Evolutionary conservation across 1,140 invertebrate species (phyloP).

Genomic region (Drosophila mauritiana): DNA sequence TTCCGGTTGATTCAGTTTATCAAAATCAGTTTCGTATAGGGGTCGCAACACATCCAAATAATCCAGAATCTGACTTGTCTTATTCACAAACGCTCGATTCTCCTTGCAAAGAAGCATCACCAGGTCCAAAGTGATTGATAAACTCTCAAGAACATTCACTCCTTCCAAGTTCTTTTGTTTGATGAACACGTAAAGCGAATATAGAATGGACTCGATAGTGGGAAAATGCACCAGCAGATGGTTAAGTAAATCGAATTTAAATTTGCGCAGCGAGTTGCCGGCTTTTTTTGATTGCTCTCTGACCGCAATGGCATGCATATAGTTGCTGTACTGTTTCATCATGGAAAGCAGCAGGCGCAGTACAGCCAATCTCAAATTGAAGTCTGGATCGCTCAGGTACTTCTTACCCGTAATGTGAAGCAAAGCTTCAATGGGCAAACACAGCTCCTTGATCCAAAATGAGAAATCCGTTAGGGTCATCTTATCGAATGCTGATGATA

Average conservation of each 20-base stretch:
- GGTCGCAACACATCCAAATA: slow-evolving; percentile 78
- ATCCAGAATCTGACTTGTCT: slow-evolving; percentile 76
- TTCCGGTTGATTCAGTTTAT: slow-evolving; percentile 13
- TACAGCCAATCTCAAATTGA: slow-evolving; percentile 42
- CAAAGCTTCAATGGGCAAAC: slow-evolving; percentile 71
- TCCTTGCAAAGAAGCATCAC: slow-evolving; percentile 75
- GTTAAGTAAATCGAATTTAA: slow-evolving; percentile 82
- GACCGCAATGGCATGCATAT: slow-evolving; percentile 58
- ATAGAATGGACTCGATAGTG: slow-evolving; percentile 66
- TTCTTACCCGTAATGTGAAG: slow-evolving; percentile 54
- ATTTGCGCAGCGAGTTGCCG: slow-evolving; percentile 67
- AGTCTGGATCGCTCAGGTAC: slow-evolving; percentile 24
- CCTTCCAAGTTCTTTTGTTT: slow-evolving; percentile 6
- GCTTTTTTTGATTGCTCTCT: slow-evolving; percentile 69
- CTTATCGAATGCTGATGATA: slow-evolving; percentile 74
- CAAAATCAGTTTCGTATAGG: slow-evolving; percentile 60
- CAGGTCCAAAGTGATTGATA: slow-evolving; percentile 74
- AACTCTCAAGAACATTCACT: slow-evolving; percentile 64
- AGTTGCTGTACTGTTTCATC: slow-evolving; percentile 81
- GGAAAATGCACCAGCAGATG: slow-evolving; percentile 78
- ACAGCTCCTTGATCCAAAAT: slow-evolving; percentile 78
- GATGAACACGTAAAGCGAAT: slow-evolving; percentile 66
- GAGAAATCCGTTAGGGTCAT: slow-evolving; percentile 75
- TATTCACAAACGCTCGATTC: slow-evolving; percentile 78
- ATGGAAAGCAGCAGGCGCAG: slow-evolving; percentile 66